Evolutionary conservation across 2,797 vertebrate genomes (phyloP).

Genomic region (Chaunax sp.): DNA sequence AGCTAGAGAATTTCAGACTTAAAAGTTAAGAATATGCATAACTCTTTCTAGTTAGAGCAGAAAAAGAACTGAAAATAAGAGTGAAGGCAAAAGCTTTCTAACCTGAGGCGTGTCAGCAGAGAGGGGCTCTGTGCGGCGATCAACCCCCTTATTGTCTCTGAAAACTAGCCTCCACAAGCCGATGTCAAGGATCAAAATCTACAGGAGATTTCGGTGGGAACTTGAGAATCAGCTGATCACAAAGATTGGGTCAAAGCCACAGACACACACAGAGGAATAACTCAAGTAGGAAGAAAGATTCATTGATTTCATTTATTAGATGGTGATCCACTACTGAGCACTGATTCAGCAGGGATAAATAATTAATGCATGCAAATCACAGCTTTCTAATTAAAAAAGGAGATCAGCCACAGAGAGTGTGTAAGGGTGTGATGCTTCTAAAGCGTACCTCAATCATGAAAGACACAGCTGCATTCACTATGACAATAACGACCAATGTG

Average conservation of each 20-base stretch:
- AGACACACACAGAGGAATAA: conserved; percentile 50
- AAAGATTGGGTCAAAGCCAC: conserved; percentile 53
- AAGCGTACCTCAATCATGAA: conserved; percentile 90
- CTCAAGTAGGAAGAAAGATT: background rate
- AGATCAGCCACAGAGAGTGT: conserved; percentile 18
- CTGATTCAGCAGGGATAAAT: background rate
- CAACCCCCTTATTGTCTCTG: conserved; percentile 89
- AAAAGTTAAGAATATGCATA: background rate
- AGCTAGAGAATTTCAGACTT: background rate
- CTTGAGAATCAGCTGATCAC: conserved; percentile 79
- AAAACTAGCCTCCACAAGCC: conserved; percentile 96
- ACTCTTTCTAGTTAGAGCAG: conserved; percentile 4
- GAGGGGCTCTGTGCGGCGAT: conserved; percentile 78
- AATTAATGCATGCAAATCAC: conserved; percentile 46
- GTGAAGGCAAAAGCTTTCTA: conserved; percentile 70
- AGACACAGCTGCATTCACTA: conserved; percentile 85
- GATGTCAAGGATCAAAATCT: conserved; percentile 97
- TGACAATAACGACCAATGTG: conserved; percentile 86
- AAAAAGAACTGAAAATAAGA: background rate
- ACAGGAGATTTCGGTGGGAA: conserved; percentile 83
- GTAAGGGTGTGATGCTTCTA: conserved; percentile 8
- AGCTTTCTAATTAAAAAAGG: conserved; percentile 8
- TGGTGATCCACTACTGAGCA: background rate
- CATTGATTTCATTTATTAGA: conserved; percentile 32
- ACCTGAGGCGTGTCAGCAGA: conserved; percentile 91